Evolutionary conservation across 1,140 invertebrate species (phyloP).

Genomic region (Bombus breviceps): DNA sequence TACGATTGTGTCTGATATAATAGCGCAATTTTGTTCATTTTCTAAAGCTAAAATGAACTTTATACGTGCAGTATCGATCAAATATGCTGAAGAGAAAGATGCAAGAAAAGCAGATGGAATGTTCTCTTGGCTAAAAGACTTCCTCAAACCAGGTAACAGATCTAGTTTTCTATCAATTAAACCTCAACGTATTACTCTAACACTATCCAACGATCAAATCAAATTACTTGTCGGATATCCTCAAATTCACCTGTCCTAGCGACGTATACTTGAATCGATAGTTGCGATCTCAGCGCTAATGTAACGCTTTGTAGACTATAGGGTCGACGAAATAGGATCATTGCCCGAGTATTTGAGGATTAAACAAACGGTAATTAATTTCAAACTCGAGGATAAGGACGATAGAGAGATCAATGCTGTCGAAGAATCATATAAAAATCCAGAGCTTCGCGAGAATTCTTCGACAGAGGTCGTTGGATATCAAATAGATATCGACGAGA

Average conservation of each 20-base stretch:
- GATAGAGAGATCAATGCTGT: too few relatives aligned
- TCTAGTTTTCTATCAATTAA: background rate
- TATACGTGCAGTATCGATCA: conserved; percentile 26
- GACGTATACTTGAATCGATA: background rate
- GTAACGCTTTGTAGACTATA: conserved; percentile 56
- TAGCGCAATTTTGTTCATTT: background rate
- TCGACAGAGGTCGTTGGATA: background rate
- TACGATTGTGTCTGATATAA: too few relatives aligned
- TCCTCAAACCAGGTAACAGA: conserved; percentile 38
- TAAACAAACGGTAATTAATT: background rate
- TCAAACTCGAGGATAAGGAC: background rate
- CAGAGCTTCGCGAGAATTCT: background rate
- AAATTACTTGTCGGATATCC: background rate
- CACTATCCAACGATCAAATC: background rate
- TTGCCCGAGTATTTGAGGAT: conserved; percentile 22
- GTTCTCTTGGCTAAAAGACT: conserved; percentile 50
- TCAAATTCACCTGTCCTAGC: too few relatives aligned
- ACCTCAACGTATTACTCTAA: background rate
- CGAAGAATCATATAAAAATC: background rate
- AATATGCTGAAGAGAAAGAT: conserved; percentile 4
- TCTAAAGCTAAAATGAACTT: background rate
- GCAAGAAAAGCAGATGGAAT: conserved; percentile 23
- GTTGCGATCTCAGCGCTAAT: conserved; percentile 33
- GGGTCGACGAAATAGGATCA: conserved; percentile 10
- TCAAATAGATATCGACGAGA: background rate